Evolutionary conservation across 2,113 vertebrate genomes (phyloP), one percentile per base, ranked within the genome.

Genomic region (Phylloscopus trochiloides): DNA sequence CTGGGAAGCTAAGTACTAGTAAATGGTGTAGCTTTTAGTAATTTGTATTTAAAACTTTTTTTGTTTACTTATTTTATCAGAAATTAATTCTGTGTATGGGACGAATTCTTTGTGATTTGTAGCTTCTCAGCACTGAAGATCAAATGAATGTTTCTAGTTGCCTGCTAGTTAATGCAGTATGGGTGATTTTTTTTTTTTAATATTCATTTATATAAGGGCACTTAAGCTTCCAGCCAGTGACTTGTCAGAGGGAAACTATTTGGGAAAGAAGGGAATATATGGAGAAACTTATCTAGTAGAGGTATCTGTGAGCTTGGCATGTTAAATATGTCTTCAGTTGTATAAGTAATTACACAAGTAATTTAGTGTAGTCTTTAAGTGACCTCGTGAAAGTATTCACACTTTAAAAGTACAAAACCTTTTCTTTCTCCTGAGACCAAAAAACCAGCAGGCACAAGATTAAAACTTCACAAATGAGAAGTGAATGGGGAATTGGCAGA

Each of bases 331-430:
- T 87, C 95, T 88, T 88, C n/a, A 36, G 58, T 92, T 91, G 47
- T 93, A 6, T 66, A 93, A 95, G 92, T 94, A 96, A 95, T 93
- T 92, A 93, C 74, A 63, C 42, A 54, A 95, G 88, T 92, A 95
- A 89, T 96, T 95, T 86, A 88, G 54, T 1, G 0, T 87, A 92
- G 58, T 92, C 75, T 91, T 88, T 81, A 93, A 86, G 75, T 90
- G 86, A 96, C 90, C 93, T 96, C 85, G 36, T 93, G 93, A 86
- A 96, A 92, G 83, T 96, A 96, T 85, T 96, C 95, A 96, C 92
- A 76, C 77, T 96, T 94, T n/a, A 63, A 91, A 93, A 93, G 76
- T 88, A 93, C 87, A 93, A 96, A 97, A 92, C 91, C 88, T 95
- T 93, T 92, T 88, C 57, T 79, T 94, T 93, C 96, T 96, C 90